Evolutionary conservation across 2,797 vertebrate species (phyloP), one percentile per base, ranked within the genome.

Genomic region (Cyclura pinguis): DNA sequence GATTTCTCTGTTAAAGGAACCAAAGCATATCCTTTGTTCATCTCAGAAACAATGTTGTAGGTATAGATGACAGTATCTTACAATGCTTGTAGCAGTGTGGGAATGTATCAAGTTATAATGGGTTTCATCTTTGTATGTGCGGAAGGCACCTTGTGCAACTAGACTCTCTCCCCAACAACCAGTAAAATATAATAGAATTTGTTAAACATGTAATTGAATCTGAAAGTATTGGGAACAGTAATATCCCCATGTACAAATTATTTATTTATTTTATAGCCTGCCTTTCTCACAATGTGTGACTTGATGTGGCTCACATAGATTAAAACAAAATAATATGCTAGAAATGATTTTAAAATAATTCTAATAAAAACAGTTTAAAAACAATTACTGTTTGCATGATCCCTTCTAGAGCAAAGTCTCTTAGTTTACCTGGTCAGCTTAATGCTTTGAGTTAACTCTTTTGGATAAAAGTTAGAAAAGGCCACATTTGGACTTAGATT

Each of bases 11-110:
- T 95, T 98, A 80, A 99, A 99, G 96, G 98, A 99, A 96, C 98
- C 99, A 32, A 99, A 99, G 94, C 99, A 99, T 99, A 99, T 99
- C 99, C 98, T 99, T 98, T 97, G 76, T 91, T 80, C n/a, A 29
- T 67, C 12, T 92, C 87, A 32, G 86, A 87, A 89, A 20, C 62
- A 72, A 42, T 69, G 13, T 87, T 86, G 62, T 62, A 42, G 35
- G 32, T 0, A 94, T 91, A 90, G 3, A 0, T 0, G 52, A 87
- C 13, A 64, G 0, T 69, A 57, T 69, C 81, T 55, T 76, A 22
- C 6, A 73, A 20, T 2, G 7, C 52, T 29, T 88, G 81, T 89
- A 42, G 6, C 69, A 88, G 32, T 62, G 82, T 59, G 84, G 4
- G 16, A 50, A 3, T 85, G 8, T 3, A 59, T n/a, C 81, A 80